Conservation (phyloP, 2,888 invertebrate genomes). For the Venusia cambrica region DNA sequence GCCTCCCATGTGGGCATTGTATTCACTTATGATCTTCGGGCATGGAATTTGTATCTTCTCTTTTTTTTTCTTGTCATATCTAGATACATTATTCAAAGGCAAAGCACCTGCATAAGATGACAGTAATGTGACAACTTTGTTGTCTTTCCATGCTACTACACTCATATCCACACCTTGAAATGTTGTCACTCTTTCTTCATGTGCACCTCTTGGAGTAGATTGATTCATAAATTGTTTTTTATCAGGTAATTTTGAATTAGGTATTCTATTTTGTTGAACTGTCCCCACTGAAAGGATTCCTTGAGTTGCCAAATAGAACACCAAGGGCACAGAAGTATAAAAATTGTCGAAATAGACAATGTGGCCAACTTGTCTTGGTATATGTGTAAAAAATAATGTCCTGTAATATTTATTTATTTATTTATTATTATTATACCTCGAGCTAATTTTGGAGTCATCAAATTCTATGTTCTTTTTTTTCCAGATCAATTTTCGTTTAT, state of each 20-base stretch:
- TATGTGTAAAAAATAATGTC: no score
- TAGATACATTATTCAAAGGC: constrained; percentile 14
- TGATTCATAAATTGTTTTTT: constrained; percentile 22
- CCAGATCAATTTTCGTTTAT: no score
- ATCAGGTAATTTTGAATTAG: constrained; percentile 22
- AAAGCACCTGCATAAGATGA: constrained; percentile 8
- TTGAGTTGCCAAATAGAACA: constrained; percentile 14
- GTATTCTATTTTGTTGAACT: constrained; percentile 8
- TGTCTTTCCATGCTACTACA: constrained; percentile 24
- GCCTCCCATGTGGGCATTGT: constrained; percentile 34
- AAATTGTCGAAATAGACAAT: no score
- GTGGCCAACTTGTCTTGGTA: constrained; percentile 12
- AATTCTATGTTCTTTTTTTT: no score
- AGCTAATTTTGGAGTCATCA: constrained; percentile 10
- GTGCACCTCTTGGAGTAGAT: constrained; percentile 18
- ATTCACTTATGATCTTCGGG: constrained; percentile 36
- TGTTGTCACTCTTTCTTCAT: constrained; percentile 17
- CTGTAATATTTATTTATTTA: no score
- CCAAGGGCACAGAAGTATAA: constrained; percentile 15
- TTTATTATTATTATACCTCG: no score
- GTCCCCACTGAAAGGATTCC: constrained; percentile 16
- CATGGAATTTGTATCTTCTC: constrained; percentile 37
- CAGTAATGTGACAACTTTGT: constrained; percentile 20
- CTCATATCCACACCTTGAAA: constrained; percentile 20
- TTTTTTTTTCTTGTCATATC: constrained; percentile 34